These are phyloP conservation scores for Macropodus opercularis DNA, from an alignment of 2,797 vertebrate genomes.

Conservation along the genomic window DNA sequence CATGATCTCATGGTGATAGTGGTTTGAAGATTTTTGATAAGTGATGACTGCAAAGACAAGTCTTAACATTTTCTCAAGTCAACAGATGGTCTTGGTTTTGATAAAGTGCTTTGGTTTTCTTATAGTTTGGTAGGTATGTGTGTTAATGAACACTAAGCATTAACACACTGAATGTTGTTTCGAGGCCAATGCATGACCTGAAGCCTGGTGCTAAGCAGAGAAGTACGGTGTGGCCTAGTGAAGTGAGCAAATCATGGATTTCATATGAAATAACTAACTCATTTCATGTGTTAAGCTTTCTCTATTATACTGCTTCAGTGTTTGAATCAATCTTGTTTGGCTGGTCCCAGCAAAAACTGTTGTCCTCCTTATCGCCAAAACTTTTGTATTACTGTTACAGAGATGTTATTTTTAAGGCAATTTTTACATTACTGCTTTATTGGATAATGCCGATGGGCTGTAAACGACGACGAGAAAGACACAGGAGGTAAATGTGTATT, in stretches of 20 bases:
- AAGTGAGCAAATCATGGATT: slow-evolving; percentile 39
- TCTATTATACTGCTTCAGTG: slow-evolving; percentile 35
- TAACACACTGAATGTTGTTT: slow-evolving; percentile 55
- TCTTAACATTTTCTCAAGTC: slow-evolving; percentile 45
- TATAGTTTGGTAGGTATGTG: slow-evolving; percentile 13
- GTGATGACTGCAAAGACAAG: slow-evolving; percentile 23
- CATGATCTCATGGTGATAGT: slow-evolving; percentile 30
- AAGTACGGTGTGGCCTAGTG: slow-evolving; percentile 20
- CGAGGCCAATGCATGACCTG: slow-evolving; percentile 42
- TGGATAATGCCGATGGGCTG: slow-evolving; percentile 18
- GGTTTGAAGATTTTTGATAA: slow-evolving; percentile 14
- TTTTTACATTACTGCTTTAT: slow-evolving; percentile 53
- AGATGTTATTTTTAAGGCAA: slow-evolving; percentile 58
- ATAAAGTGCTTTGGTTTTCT: slow-evolving; percentile 13
- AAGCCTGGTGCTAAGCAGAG: slow-evolving; percentile 62
- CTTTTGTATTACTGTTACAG: slow-evolving; percentile 59
- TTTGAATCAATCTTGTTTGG: slow-evolving; percentile 71
- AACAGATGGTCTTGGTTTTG: slow-evolving; percentile 3
- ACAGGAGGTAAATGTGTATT: background rate
- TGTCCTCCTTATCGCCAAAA: slow-evolving; percentile 62
- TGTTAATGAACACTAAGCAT: slow-evolving; percentile 24
- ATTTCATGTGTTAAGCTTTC: slow-evolving; percentile 45
- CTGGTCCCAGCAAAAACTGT: slow-evolving; percentile 71
- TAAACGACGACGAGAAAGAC: background rate
- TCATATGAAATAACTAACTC: slow-evolving; percentile 10